These are phyloP conservation scores for Rhadinocentrus ornatus DNA, from an alignment of 2,797 vertebrate genomes.

Conservation along the genomic window DNA sequence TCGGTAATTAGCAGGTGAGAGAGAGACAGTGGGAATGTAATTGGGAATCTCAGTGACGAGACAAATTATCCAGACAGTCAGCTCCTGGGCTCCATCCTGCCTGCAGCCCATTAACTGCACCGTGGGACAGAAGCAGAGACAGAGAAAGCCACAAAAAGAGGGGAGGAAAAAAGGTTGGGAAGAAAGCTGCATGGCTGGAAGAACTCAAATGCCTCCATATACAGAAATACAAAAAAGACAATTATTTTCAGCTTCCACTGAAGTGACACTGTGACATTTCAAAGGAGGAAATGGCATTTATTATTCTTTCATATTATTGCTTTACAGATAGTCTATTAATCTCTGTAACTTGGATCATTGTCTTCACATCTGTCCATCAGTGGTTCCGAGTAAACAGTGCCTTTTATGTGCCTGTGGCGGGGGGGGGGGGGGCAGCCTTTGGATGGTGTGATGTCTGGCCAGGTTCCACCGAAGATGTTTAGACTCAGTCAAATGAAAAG, in stretches of 20 bases:
- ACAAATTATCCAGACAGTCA: conserved; percentile 77
- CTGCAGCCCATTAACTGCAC: conserved; percentile 81
- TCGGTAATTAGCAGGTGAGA: conserved; percentile 90
- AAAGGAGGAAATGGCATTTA: conserved; percentile 58
- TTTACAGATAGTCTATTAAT: conserved; percentile 67
- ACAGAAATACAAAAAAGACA: conserved; percentile 46
- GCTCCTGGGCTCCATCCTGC: conserved; percentile 79
- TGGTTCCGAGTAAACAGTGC: conserved; percentile 43
- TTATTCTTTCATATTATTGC: conserved; percentile 62
- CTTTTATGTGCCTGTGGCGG: conserved; percentile 55
- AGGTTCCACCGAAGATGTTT: conserved; percentile 51
- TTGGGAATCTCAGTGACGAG: conserved; percentile 83
- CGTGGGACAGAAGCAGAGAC: conserved; percentile 57
- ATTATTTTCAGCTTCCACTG: conserved; percentile 44
- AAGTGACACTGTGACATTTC: conserved; percentile 57
- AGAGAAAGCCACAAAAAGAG: conserved; percentile 39
- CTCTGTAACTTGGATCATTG: conserved; percentile 68
- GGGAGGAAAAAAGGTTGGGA: conserved; percentile 16
- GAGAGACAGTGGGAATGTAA: conserved; percentile 84
- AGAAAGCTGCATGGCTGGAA: conserved; percentile 6
- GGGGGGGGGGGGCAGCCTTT: conserved; percentile 27
- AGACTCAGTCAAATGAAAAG: conserved; percentile 53
- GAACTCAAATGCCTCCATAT: conserved; percentile 27
- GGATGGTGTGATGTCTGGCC: conserved; percentile 58
- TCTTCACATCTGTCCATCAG: conserved; percentile 70